phyloP scores from a whole-genome alignment of 2,113 vertebrate species.

The Seriola rivoliana region DNA sequence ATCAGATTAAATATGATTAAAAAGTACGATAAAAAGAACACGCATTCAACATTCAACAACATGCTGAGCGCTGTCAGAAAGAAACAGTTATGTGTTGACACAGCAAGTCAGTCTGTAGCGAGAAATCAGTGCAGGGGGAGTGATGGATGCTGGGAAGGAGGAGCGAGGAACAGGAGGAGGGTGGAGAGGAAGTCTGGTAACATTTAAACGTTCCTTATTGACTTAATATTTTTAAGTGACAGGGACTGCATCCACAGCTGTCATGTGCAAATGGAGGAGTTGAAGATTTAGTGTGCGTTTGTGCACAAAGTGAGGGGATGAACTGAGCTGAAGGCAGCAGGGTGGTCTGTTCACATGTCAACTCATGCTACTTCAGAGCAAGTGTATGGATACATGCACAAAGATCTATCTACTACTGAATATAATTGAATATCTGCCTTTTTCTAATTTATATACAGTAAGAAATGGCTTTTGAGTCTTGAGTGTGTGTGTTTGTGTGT shows the following conservation, averaged over 20 bases:
- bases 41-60: not conserved
- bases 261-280: slow-evolving; percentile 31
- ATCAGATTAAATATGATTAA: slow-evolving; percentile 8
- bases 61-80: not conserved
- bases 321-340: slow-evolving; percentile 15
- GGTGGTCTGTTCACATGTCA: slow-evolving; percentile 43
- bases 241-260: slow-evolving; percentile 35
- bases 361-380: not conserved
- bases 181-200: slow-evolving; percentile 41
- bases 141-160: slow-evolving; percentile 13
- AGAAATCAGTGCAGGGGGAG: not conserved
- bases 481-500: slow-evolving; percentile 23
- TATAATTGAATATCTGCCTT: not conserved
- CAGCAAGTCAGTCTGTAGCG: slow-evolving; percentile 2
- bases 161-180: not conserved
- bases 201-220: slow-evolving; percentile 37
- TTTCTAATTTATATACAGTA: not conserved
- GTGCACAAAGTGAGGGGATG: slow-evolving; percentile 11
- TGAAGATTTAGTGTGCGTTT: slow-evolving; percentile 38
- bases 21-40: not conserved
- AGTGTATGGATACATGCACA: not conserved
- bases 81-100: slow-evolving; percentile 5
- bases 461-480: not conserved
- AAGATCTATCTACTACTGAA: not conserved
- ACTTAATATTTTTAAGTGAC: slow-evolving; percentile 42